Evolutionary conservation across 2,113 vertebrate genomes (phyloP).

Genomic region (Urocolius indicus): DNA sequence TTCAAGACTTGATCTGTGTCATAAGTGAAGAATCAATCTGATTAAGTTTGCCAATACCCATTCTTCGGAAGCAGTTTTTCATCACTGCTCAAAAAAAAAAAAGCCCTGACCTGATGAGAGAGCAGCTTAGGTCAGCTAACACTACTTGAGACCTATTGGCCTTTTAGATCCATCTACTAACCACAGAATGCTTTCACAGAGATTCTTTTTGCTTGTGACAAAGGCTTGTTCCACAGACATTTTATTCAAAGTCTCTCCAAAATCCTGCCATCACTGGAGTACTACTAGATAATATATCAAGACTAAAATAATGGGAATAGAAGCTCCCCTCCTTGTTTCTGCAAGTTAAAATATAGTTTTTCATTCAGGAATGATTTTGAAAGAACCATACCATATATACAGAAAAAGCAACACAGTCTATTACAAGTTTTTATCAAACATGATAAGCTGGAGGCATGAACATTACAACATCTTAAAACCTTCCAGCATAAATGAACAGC

Average conservation of each 20-base stretch:
- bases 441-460: background rate
- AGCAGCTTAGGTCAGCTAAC: background rate
- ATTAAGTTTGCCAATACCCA: constrained; percentile 52
- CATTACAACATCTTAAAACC: background rate
- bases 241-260: background rate
- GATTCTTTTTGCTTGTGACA: background rate
- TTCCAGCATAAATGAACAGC: background rate
- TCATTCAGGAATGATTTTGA: background rate
- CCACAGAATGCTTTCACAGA: background rate
- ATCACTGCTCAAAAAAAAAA: background rate
- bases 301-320: background rate
- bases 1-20: constrained; percentile 41
- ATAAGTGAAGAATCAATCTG: constrained; percentile 41
- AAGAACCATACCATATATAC: background rate
- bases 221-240: background rate
- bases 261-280: background rate
- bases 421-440: background rate
- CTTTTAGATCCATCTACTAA: background rate
- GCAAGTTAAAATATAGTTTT: background rate
- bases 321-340: background rate
- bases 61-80: constrained; percentile 4
- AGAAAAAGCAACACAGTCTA: background rate
- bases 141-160: background rate
- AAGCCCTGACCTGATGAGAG: background rate
- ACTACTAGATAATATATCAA: background rate